Evolutionary conservation across 1,140 invertebrate genomes (phyloP), one percentile per base, ranked within the genome.

Genomic region (Drosophila nikananu): DNA sequence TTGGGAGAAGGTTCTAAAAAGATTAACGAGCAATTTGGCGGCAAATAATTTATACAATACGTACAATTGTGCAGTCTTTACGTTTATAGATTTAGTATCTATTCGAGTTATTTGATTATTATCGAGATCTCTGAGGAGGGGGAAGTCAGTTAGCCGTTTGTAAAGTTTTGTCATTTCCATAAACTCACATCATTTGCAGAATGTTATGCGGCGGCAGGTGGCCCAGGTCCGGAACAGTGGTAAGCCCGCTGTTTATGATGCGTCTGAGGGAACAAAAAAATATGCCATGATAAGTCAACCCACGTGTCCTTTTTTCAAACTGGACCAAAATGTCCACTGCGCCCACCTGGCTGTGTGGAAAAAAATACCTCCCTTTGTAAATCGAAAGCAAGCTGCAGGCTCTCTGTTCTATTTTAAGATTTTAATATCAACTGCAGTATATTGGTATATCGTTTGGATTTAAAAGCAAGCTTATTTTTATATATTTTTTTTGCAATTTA

Each of bases 101-200:
- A 95, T 91, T 82, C 84, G 92, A 80, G 92, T 78, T 55, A 95
- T 94, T 78, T 94, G 93, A 93, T 95, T 95, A 27, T 93, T 94
- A 86, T 95, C 94, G 81, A 95, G 93, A 90, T 95, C 94, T 72
- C 94, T 95, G 82, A 9, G 57, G 27, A 27, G 48, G 59, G 25
- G 59, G 25, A n/a, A 48, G 41, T 59, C 13, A 58, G 15, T 27
- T 46, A 46, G n/a, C 51, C 15, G n/a, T 42, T 12, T 35, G 41
- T 15, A 1, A 6, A 10, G 1, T 3, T 3, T 3, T 37, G 17
- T 2, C 6, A 9, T 9, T 42, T 8, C 76, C 3, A 10, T 27
- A n/a, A 19, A 94, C 94, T 95, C 93, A 95, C 95, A 95, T 90
- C 81, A 95, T 94, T 81, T 94, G 93, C 61, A 95, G 76, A 59